Base-by-base conservation (phyloP, 1,140 invertebrate species). In the Cydia strobilella region DNA sequence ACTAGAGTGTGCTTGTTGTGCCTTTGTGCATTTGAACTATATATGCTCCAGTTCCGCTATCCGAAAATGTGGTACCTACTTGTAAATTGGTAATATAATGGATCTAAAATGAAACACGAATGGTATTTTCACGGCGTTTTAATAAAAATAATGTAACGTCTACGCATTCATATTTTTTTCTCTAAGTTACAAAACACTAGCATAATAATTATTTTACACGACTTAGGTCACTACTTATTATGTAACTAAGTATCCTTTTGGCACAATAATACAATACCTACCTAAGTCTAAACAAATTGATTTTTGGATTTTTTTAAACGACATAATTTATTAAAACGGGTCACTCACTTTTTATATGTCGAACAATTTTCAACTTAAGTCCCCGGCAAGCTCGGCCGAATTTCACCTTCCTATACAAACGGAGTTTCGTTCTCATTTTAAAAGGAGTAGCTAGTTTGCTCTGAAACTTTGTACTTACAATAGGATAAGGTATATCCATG, bases 131-230 rank as follows among this genome's bases (percentile, higher is more conserved):
- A 79, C 76, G 80, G 62, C 59, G 75, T 86, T 90, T 91, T 90
- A 88, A 82, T 88, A 88, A 88, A 91, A 90, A 90, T 86, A 84
- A 87, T 84, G 81, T 84, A 84, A 87, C 85, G 80, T 84, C 88
- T 91, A 91, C 87, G 81, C 83, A 88, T 84, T 87, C 86, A 88
- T 88, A 85, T 85, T 80, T 77, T 77, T 81, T 82, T 81, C 79
- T 80, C 83, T 84, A 86, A 83, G 78, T 89, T 88, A 89, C 75
- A 89, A 88, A 89, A 89, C 77, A 81, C 83, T 88, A 89, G 27
- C 83, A 84, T 85, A 86, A 69, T 69, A 12, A 66, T 51, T 31
- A 69, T 20, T 69, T 69, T 69, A 69, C 65, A 69, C 9, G 42
- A 69, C 65, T 69, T 69, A 69, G 9, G 31, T 42, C 42, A 39